Percentiles rank a stretch among this genome's conserved stretches.
phyloP scores from a whole-genome alignment of 2,888 invertebrate species.

The Gerris lacustris region DNA sequence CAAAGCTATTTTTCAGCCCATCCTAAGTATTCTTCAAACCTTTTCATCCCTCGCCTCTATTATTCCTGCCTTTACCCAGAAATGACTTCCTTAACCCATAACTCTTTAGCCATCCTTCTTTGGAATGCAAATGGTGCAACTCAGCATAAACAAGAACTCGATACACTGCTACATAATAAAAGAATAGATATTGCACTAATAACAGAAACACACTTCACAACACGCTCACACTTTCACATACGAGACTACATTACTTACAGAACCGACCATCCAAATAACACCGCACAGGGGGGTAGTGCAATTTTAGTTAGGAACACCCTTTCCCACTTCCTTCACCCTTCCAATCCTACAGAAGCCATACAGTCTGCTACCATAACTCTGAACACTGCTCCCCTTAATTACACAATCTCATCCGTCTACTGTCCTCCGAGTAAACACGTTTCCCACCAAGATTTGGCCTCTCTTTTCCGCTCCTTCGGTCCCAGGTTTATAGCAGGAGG shows the following conservation, averaged over 20 bases:
- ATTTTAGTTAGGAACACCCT: slow-evolving; percentile 24
- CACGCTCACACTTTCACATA: slow-evolving; percentile 22
- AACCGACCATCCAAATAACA: slow-evolving; percentile 29
- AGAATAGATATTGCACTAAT: slow-evolving; percentile 20
- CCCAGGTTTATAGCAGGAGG: no score
- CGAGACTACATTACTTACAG: slow-evolving; percentile 32
- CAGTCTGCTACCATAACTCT: slow-evolving; percentile 20
- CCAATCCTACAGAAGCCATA: slow-evolving; percentile 16
- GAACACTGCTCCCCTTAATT: no score
- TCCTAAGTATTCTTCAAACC: not conserved
- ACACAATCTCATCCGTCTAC: no score
- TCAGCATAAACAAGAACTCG: slow-evolving; percentile 3
- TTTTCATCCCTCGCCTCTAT: not conserved
- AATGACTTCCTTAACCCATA: not conserved
- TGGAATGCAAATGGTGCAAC: slow-evolving; percentile 10
- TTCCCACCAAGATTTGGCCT: no score
- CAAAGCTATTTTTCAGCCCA: not conserved
- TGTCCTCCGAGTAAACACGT: no score
- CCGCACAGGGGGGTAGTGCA: slow-evolving; percentile 27
- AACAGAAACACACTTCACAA: slow-evolving; percentile 28
- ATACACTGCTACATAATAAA: slow-evolving; percentile 6
- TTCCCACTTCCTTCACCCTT: slow-evolving; percentile 18
- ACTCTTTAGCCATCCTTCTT: slow-evolving; percentile 8
- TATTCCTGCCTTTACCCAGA: not conserved
- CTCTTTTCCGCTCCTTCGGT: no score